A percentile compares a stretch with the other conserved stretches of the same genome.
Evolutionary conservation across 2,113 vertebrate species (phyloP).

Genomic region (Notarius quadriscutis): DNA sequence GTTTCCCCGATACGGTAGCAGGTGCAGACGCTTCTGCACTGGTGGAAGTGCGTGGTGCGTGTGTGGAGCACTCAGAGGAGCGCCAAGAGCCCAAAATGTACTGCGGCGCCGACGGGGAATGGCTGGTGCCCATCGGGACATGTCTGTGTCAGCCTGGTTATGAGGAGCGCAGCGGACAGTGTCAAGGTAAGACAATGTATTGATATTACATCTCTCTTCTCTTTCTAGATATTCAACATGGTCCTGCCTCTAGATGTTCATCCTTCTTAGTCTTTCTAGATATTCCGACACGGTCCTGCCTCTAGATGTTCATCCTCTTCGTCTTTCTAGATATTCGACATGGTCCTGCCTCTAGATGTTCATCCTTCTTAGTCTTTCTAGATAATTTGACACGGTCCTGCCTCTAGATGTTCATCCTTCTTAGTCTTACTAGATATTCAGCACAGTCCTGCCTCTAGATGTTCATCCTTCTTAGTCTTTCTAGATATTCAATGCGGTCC

Average conservation of each 20-base stretch:
- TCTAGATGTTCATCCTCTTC: too few species aligned
- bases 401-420: too few species aligned
- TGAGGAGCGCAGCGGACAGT: constrained; percentile 88
- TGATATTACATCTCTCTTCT: background rate
- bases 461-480: too few species aligned
- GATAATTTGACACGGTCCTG: background rate
- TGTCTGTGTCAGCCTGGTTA: constrained; percentile 95
- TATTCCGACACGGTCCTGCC: background rate
- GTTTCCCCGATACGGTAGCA: constrained; percentile 95
- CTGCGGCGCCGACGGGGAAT: constrained; percentile 96
- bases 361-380: background rate
- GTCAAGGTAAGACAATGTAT: constrained; percentile 85
- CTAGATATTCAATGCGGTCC: background rate
- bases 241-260: background rate
- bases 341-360: background rate
- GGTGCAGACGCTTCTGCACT: constrained; percentile 94
- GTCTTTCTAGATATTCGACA: background rate
- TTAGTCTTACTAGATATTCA: background rate
- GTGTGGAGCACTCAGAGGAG: constrained; percentile 96
- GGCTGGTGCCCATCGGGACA: constrained; percentile 98
- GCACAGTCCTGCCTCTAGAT: background rate
- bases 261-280: background rate
- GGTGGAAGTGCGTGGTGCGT: constrained; percentile 95
- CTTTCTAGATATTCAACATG: background rate
- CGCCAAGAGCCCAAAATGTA: constrained; percentile 99